Base-by-base conservation (phyloP, 1,140 invertebrate species). In the Geopemphigus sp. region DNA sequence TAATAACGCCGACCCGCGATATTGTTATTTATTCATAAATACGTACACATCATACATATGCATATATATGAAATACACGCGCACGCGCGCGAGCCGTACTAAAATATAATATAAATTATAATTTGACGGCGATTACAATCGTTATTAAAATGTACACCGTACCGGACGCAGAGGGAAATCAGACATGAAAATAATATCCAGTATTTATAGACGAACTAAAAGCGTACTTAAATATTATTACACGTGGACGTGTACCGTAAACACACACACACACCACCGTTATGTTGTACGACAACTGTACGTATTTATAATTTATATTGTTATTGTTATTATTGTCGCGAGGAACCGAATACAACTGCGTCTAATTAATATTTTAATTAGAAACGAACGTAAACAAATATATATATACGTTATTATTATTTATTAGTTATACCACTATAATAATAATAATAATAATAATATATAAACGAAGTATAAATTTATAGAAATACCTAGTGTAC, bases 301-400 rank as follows among this genome's bases (percentile, higher is more conserved):
- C 24, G 12, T 57, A 57, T 12, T 22, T 24, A 45, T 45, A 45
- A 61, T 22, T 57, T 3, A 22, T 57, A 57, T 57, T 63, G 32
- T 45, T 39, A 45, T 66, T 70, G 50, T 32, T 64, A 63, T 63
- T 63, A 32, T 26, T 39, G 32, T 8, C 8, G 32, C 32, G 32
- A 39, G 32, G 12, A 50, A 8, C 24, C 19, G n/a, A 66, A 39
- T 66, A 45, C 17, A 66, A 70, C 45, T 12, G 22, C 19, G 45
- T 12, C 8, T 50, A n/a, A 70, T 70, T 66, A 53, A 70, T 50
- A 17, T 70, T 53, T 17, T 15, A 24, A 47, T 17, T 29, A 73
- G 26, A 73, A 73, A 72, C 17, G 68, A 50, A 11, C 56, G 53
- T 56, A 19, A 56, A 56, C 24, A 57, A 59, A 57, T n/a, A 76